These are phyloP conservation scores for Sparidentex hasta DNA, from an alignment of 2,797 vertebrate species.

Conservation along the genomic window DNA sequence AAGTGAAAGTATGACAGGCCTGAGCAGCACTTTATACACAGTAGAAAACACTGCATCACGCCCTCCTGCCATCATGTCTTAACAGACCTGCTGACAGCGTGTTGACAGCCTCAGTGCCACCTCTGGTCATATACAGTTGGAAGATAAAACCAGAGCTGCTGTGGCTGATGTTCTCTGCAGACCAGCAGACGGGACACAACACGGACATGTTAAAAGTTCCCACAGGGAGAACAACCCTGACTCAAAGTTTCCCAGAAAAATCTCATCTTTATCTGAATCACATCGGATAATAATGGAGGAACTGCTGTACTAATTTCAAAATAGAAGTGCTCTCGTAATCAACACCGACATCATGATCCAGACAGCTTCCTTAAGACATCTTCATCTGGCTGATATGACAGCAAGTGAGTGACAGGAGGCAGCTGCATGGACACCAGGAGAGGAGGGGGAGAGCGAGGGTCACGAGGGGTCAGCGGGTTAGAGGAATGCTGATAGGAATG, in stretches of 20 bases:
- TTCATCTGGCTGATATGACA: slow-evolving; percentile 35
- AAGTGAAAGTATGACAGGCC: neutral
- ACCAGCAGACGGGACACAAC: neutral
- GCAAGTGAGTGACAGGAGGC: slow-evolving; percentile 63
- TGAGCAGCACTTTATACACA: neutral
- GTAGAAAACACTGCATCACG: neutral
- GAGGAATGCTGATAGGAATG: slow-evolving; percentile 77
- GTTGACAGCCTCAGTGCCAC: slow-evolving; percentile 12
- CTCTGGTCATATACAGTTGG: slow-evolving; percentile 8
- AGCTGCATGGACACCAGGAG: slow-evolving; percentile 63
- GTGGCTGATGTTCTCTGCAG: neutral
- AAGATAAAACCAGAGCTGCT: slow-evolving; percentile 5
- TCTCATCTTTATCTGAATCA: too few relatives aligned
- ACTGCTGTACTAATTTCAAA: neutral
- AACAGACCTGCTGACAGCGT: slow-evolving; percentile 1
- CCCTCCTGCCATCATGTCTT: neutral
- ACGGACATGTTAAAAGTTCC: neutral
- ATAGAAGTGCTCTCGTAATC: too few relatives aligned
- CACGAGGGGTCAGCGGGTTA: slow-evolving; percentile 61
- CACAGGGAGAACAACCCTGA: neutral
- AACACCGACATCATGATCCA: slow-evolving; percentile 2
- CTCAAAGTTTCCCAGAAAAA: too few relatives aligned
- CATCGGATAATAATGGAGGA: neutral
- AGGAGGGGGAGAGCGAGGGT: slow-evolving; percentile 48
- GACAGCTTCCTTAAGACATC: slow-evolving; percentile 15